Percentiles rank a stretch among this genome's conserved stretches.
phyloP scores from a whole-genome alignment of 2,797 vertebrate genomes.

The Sebastes minor region DNA sequence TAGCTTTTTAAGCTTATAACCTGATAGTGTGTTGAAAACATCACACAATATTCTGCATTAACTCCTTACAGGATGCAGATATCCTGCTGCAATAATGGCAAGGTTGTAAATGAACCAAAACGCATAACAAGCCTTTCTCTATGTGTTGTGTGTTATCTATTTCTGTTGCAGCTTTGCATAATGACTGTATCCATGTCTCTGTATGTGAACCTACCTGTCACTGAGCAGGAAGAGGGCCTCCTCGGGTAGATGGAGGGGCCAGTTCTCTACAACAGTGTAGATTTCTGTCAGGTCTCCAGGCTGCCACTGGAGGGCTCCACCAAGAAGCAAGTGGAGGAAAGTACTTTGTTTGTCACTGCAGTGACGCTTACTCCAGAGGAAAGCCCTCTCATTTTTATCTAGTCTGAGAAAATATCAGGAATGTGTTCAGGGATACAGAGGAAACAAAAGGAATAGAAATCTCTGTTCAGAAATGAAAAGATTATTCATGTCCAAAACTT shows the following conservation, averaged over 20 bases:
- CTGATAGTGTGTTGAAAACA: not conserved
- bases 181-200: not conserved
- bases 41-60: not conserved
- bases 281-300: slow-evolving; percentile 81
- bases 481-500: not conserved
- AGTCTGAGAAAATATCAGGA: slow-evolving; percentile 72
- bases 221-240: slow-evolving; percentile 86
- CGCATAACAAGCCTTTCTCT: not conserved
- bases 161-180: not conserved
- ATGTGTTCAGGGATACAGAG: not conserved
- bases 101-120: not conserved
- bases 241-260: slow-evolving; percentile 81
- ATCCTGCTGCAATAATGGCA: not conserved
- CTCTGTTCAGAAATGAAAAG: not conserved
- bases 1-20: not conserved
- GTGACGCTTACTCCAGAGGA: slow-evolving; percentile 87
- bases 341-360: slow-evolving; percentile 75
- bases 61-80: not conserved
- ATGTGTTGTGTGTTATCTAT: too few relatives aligned
- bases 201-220: slow-evolving; percentile 53
- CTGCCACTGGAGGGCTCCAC: slow-evolving; percentile 84
- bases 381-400: slow-evolving; percentile 83
- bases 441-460: not conserved
- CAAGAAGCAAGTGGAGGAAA: slow-evolving; percentile 86
- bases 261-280: slow-evolving; percentile 78